Conservation (phyloP, 23 tunicate species). For the Ascidia mentula region DNA sequence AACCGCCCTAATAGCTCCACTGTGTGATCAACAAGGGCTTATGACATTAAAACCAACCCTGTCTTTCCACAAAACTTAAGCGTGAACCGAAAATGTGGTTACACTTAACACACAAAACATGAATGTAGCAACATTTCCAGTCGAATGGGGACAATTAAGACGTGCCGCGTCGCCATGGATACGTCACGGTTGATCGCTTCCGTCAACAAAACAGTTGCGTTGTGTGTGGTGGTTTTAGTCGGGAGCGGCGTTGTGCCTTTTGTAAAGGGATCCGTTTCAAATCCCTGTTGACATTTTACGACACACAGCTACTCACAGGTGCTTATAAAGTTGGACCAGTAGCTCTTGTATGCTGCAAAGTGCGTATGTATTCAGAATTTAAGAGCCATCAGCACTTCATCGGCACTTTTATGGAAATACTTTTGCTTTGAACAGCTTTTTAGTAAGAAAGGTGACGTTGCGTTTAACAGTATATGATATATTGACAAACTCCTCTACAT, state of each 20-base stretch:
- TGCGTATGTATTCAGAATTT: too few relatives aligned
- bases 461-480: too few relatives aligned
- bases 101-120: neutral
- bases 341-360: neutral
- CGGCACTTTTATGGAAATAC: too few relatives aligned
- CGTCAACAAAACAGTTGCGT: constrained; percentile 2
- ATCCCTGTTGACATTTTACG: neutral
- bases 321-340: neutral
- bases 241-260: neutral
- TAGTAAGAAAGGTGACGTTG: too few relatives aligned
- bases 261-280: neutral
- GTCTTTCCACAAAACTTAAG: too few relatives aligned
- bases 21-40: neutral
- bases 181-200: neutral
- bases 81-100: too few relatives aligned
- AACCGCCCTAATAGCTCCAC: neutral
- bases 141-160: neutral
- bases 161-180: neutral
- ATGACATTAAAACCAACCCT: neutral
- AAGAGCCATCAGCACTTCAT: too few relatives aligned
- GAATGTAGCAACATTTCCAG: neutral
- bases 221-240: neutral
- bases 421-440: too few relatives aligned
- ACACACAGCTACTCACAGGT: neutral
- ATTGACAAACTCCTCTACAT: too few relatives aligned